Evolutionary conservation across 2,113 vertebrate species (phyloP), one percentile per base, ranked within the genome.

Genomic region (Oceanites oceanicus): DNA sequence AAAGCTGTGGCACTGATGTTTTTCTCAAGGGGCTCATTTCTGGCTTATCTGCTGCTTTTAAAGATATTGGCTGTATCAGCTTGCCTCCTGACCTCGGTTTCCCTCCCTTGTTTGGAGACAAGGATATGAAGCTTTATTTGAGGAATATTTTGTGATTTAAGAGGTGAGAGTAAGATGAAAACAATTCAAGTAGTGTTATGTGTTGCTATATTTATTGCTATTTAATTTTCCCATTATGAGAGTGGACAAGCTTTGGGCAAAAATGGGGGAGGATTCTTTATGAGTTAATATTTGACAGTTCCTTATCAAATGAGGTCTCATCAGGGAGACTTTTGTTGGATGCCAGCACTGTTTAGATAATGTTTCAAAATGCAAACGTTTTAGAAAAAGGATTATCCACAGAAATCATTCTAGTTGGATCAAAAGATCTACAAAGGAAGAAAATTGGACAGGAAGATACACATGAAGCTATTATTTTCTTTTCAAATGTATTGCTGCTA

Each of bases 371-470:
- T 73, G 19, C 16, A 94, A 82, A 88, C 18, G 45, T 81, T 73
- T 94, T 90, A 82, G 45, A 87, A 72, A 36, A 38, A 13, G 2
- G 7, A 49, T 90, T 95, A 91, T 83, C 17, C 19, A 45, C 34
- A 79, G 55, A 85, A 76, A 70, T 61, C 11, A 58, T 94, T 90
- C 49, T 36, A 86, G 44, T 20, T 93, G 49, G 53, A 93, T 71
- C 76, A 91, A 90, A 95, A 82, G 50, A 91, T 87, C 95, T 78
- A 52, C 32, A 49, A 75, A 68, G 13, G 65, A 71, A 15, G 38
- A 65, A 75, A 86, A 91, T 26, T 95, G 49, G 9, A 62, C 18
- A 40, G 30, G 19, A 22, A 85, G 36, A 82, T 89, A 82, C 36
- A 72, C 17, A 44, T 5, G 11, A 70, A 73, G 67, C 13, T 78